These are phyloP conservation scores for Halichoerus grypus DNA, from an alignment of 2,113 vertebrate genomes.

Conservation along the genomic window DNA sequence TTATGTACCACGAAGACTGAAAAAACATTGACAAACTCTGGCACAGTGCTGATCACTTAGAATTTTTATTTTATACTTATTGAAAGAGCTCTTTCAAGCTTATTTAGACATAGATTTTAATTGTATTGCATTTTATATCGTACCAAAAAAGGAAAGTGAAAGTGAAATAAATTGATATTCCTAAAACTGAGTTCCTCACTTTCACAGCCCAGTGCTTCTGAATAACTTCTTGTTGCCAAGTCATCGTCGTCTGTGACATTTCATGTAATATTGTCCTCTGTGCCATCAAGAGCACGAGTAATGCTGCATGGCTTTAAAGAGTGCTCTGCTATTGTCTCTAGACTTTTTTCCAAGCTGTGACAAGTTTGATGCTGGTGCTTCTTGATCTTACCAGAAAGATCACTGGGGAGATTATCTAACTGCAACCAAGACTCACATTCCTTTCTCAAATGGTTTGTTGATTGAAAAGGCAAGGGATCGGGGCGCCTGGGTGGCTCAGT, in stretches of 20 bases:
- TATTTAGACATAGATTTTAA: conserved; percentile 23
- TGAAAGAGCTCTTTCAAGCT: conserved; percentile 2
- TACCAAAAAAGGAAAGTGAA: background rate
- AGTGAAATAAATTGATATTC: conserved; percentile 7
- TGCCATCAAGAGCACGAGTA: background rate
- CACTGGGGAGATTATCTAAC: background rate
- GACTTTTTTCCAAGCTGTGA: background rate
- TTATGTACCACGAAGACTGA: background rate
- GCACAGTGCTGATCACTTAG: background rate
- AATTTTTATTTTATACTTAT: conserved; percentile 30
- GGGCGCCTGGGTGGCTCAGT: too few relatives aligned
- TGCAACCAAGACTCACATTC: background rate
- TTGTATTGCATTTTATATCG: background rate
- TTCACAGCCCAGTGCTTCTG: background rate
- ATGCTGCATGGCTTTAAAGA: background rate
- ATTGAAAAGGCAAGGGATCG: background rate
- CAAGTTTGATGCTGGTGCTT: background rate
- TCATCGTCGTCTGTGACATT: background rate
- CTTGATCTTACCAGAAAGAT: conserved; percentile 10
- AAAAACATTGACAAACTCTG: background rate
- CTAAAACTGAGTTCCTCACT: background rate
- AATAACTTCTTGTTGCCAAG: background rate
- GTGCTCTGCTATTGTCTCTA: background rate
- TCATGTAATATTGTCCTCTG: background rate
- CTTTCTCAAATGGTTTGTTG: conserved; percentile 44